These are phyloP conservation scores for Dicerorhinus sumatrensis DNA, from an alignment of 2,113 vertebrate genomes.

Conservation along the genomic window DNA sequence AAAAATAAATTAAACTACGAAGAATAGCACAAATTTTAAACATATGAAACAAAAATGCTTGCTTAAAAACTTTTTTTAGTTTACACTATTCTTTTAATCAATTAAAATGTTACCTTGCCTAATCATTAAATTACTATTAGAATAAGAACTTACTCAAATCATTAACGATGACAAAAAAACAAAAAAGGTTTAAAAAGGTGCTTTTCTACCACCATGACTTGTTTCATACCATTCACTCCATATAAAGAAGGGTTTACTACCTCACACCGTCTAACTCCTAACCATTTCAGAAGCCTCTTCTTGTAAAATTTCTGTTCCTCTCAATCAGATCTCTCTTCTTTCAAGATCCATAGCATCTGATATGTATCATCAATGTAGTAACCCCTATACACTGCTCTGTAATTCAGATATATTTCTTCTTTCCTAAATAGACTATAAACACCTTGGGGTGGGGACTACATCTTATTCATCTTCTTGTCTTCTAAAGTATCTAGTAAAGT, in stretches of 20 bases:
- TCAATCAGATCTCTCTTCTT: neutral
- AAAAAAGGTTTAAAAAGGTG: neutral
- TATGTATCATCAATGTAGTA: neutral
- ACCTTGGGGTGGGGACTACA: neutral
- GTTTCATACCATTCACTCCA: neutral
- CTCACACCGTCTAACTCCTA: neutral
- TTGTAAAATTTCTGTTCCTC: neutral
- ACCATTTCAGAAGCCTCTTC: neutral
- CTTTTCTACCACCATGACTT: neutral
- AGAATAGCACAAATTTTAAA: neutral
- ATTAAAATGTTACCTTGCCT: constrained; percentile 8
- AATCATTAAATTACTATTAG: neutral
- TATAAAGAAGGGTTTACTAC: neutral
- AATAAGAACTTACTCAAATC: neutral
- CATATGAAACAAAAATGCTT: neutral
- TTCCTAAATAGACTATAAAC: neutral
- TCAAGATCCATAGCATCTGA: neutral
- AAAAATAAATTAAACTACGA: constrained; percentile 28
- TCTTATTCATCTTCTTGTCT: neutral
- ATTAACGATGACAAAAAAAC: neutral
- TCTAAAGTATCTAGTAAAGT: neutral
- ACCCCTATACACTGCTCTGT: neutral
- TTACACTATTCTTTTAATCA: constrained; percentile 6
- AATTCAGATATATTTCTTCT: neutral
- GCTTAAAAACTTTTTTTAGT: neutral